Evolutionary conservation across 2,888 invertebrate genomes (phyloP), one percentile per base, ranked within the genome.

Genomic region (Erebia palarica): DNA sequence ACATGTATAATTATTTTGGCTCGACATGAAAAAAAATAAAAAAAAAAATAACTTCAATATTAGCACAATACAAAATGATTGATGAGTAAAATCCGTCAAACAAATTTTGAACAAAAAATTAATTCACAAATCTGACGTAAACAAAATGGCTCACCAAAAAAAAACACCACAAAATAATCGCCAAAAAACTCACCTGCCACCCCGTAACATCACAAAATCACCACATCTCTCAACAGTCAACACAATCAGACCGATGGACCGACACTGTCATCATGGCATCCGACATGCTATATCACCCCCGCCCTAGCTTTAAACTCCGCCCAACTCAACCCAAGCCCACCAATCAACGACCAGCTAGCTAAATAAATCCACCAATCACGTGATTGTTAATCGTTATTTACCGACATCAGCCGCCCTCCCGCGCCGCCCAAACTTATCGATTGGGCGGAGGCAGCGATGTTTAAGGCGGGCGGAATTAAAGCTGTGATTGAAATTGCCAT

Each of bases 391-490:
- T 86, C 86, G 80, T 92, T 93, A 93, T 91, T 93, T 93, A 93
- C 92, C 82, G 78, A 74, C 80, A 86, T 79, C 88, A 79, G 83
- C 89, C 88, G 87, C 87, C 90, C 89, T 86, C 90, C 85, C 82
- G 79, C 79, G 74, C 83, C 84, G 80, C 82, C 88, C 84, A 82
- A 81, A 80, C 78, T 81, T 92, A 93, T 93, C 92, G 92, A 93
- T 93, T 91, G 90, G 90, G 83, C 87, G 77, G 81, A 81, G 83
- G 82, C 82, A 82, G 84, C 84, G 88, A 88, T 91, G 92, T 89
- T 92, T 92, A 92, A 92, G 89, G 87, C 88, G 90, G 89, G 78
- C 84, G 85, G 89, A 90, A 89, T 92, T 93, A 92, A 92, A 91
- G 89, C 91, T 91, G 91, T 92, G 92, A 93, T 92, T 74, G 75